Percentiles rank a stretch among this genome's conserved stretches.
Conservation (phyloP, 2,797 vertebrate genomes). For the Meda fulgida region DNA sequence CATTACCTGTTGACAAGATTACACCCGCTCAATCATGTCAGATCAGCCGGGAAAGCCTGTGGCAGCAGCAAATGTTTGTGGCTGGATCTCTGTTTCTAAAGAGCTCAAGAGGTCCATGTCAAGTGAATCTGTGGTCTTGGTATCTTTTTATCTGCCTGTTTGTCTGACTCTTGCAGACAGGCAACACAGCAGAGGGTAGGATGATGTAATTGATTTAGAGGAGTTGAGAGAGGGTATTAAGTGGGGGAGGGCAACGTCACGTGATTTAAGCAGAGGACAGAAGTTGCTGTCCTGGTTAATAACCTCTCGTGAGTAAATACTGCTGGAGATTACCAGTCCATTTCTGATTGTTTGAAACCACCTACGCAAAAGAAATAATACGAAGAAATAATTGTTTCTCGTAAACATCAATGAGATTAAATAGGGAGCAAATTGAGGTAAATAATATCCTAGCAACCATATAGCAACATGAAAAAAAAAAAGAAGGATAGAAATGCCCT, state of each 20-base stretch:
- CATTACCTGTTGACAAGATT: constrained; percentile 39
- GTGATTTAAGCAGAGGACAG: constrained; percentile 14
- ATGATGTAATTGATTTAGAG: constrained; percentile 52
- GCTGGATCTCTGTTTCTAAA: not conserved
- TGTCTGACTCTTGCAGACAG: constrained; percentile 1
- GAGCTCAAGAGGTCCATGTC: not conserved
- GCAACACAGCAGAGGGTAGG: constrained; percentile 7
- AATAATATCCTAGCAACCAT: not conserved
- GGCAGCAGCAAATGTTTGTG: not conserved
- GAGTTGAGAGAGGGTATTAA: constrained; percentile 36
- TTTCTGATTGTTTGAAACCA: not conserved
- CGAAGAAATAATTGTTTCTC: not conserved
- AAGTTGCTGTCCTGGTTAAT: constrained; percentile 34
- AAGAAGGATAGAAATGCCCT: not conserved
- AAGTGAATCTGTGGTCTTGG: not conserved
- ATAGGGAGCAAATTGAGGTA: not conserved
- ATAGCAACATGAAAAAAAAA: not conserved
- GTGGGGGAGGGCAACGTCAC: constrained; percentile 19
- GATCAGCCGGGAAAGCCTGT: not conserved
- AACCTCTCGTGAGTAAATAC: constrained; percentile 39
- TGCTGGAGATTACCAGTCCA: constrained; percentile 30
- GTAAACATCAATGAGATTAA: not conserved
- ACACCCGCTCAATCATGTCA: not conserved
- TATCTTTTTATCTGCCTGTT: constrained; percentile 14
- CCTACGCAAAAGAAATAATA: not conserved